phyloP scores from a whole-genome alignment of 2,797 vertebrate species.

The Halcyon leucocephala region DNA sequence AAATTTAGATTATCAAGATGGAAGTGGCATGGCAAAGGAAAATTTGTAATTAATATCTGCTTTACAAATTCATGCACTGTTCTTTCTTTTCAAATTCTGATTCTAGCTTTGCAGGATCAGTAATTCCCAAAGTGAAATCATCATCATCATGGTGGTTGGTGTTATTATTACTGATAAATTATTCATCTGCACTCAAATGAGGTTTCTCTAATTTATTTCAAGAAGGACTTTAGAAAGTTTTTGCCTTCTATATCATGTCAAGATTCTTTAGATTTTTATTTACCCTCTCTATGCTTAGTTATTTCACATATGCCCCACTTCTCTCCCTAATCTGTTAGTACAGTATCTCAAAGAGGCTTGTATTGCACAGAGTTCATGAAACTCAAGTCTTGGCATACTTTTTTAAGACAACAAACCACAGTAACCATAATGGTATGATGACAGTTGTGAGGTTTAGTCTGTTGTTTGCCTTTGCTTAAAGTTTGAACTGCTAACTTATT shows the following conservation, averaged over 20 bases:
- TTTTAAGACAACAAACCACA: background rate
- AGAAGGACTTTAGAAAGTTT: background rate
- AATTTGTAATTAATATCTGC: background rate
- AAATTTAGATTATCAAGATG: background rate
- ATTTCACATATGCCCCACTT: background rate
- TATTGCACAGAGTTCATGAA: background rate
- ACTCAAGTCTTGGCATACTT: background rate
- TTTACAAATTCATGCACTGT: background rate
- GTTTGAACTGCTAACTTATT: background rate
- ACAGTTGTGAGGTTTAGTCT: background rate
- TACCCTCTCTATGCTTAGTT: background rate
- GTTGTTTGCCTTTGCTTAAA: background rate
- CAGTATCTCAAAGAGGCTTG: background rate
- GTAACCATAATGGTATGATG: background rate
- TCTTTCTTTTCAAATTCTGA: background rate
- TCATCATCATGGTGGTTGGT: background rate
- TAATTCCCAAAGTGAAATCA: background rate
- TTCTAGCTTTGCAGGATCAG: background rate
- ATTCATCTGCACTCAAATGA: background rate
- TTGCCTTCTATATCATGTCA: background rate
- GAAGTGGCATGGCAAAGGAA: background rate
- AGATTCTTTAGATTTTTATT: background rate
- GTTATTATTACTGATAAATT: background rate
- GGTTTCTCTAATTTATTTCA: background rate
- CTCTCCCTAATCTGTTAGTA: background rate